These are phyloP conservation scores for Manis pentadactyla DNA, from an alignment of 2,797 vertebrate genomes.

Conservation along the genomic window DNA sequence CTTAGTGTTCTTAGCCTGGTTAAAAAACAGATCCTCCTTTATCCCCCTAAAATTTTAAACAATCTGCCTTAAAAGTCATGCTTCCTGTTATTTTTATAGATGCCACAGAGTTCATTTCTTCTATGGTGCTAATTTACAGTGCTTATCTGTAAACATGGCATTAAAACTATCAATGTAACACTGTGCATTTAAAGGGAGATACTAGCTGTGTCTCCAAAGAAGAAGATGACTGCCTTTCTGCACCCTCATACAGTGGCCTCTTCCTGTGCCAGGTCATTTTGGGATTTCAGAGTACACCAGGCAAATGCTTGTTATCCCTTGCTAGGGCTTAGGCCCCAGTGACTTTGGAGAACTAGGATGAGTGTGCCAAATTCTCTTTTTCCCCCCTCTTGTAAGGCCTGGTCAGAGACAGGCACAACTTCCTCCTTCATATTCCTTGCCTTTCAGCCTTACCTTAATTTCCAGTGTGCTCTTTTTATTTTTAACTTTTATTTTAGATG, in stretches of 20 bases:
- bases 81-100: conserved; percentile 32
- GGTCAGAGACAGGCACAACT: not conserved
- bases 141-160: conserved; percentile 37
- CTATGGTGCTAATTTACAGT: conserved; percentile 46
- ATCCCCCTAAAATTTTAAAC: conserved; percentile 15
- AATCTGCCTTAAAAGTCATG: conserved; percentile 23
- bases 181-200: not conserved
- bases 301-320: not conserved
- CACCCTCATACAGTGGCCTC: not conserved
- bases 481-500: not conserved
- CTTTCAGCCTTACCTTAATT: not conserved
- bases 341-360: not conserved
- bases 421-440: not conserved
- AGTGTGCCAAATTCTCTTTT: not conserved
- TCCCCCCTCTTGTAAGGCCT: not conserved
- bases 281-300: not conserved
- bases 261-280: not conserved
- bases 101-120: not conserved
- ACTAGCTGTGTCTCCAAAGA: not conserved
- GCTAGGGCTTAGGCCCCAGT: not conserved
- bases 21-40: not conserved
- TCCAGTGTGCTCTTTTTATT: not conserved
- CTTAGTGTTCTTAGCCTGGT: not conserved
- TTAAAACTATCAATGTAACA: conserved; percentile 39
- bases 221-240: conserved; percentile 1